Evolutionary conservation across 2,888 invertebrate genomes (phyloP).

Genomic region (Erebia ligea): DNA sequence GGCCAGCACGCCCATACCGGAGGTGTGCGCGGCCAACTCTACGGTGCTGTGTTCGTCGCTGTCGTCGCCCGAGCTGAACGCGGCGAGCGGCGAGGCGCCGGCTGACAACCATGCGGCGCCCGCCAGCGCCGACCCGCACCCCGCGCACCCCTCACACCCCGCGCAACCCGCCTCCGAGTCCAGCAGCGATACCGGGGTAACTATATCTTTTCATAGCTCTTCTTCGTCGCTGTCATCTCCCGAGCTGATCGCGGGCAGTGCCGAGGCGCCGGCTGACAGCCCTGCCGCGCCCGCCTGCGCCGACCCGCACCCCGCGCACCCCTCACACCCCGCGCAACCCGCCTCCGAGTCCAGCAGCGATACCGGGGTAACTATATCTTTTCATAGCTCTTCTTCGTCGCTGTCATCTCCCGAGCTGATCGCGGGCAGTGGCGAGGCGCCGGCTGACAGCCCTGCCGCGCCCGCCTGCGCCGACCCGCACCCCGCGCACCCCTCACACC

Average conservation of each 20-base stretch:
- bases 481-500: conserved; percentile 20
- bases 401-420: conserved; percentile 77
- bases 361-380: conserved; percentile 61
- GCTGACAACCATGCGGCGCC: conserved; percentile 31
- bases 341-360: conserved; percentile 75
- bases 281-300: conserved; percentile 31
- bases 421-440: conserved; percentile 39
- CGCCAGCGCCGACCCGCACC: conserved; percentile 29
- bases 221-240: conserved; percentile 77
- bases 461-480: conserved; percentile 29
- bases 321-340: conserved; percentile 38
- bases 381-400: too few relatives aligned
- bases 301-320: conserved; percentile 29
- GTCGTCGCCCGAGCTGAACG: conserved; percentile 76
- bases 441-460: conserved; percentile 31
- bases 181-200: conserved; percentile 76
- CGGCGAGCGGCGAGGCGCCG: conserved; percentile 34
- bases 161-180: conserved; percentile 60
- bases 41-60: conserved; percentile 66
- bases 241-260: conserved; percentile 57
- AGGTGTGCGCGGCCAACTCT: conserved; percentile 46
- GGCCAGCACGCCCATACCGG: conserved; percentile 61
- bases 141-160: conserved; percentile 20
- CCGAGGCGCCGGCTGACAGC: conserved; percentile 34
- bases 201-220: too few relatives aligned